Percentiles rank a stretch among this genome's conserved stretches.
Conservation (phyloP, 2,113 vertebrate species). For the Lates calcarifer region DNA sequence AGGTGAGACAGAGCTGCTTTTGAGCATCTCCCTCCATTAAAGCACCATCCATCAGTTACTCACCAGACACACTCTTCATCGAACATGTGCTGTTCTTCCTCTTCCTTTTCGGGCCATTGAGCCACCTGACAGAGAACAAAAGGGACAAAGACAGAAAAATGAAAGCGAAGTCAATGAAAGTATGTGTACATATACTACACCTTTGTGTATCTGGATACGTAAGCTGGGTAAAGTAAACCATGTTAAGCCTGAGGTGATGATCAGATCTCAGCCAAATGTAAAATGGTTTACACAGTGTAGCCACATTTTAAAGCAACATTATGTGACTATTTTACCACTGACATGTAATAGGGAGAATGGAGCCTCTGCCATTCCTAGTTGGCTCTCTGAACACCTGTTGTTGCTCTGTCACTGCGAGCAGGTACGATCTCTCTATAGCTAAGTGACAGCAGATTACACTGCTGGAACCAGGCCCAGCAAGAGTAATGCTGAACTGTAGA, state of each 20-base stretch:
- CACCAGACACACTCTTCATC: constrained; percentile 99
- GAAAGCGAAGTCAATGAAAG: background rate
- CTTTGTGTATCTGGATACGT: background rate
- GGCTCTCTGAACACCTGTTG: no score
- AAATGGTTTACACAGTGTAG: background rate
- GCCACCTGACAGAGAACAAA: constrained; percentile 87
- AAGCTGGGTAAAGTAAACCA: background rate
- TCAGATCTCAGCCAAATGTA: background rate
- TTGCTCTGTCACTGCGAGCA: no score
- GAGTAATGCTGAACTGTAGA: no score
- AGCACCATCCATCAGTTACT: constrained; percentile 33
- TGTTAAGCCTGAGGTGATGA: background rate
- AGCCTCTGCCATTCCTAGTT: no score
- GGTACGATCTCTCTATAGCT: no score
- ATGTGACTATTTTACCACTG: no score
- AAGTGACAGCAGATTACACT: no score
- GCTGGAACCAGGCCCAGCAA: no score
- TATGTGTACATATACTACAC: background rate
- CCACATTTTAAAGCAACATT: background rate
- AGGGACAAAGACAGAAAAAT: background rate
- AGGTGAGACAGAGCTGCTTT: background rate
- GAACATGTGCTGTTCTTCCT: constrained; percentile 99
- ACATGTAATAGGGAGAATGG: no score
- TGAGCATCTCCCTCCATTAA: background rate
- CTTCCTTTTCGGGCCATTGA: constrained; percentile 97